Conservation (phyloP, 2,113 vertebrate genomes). For the Nannospalax galili region DNA sequence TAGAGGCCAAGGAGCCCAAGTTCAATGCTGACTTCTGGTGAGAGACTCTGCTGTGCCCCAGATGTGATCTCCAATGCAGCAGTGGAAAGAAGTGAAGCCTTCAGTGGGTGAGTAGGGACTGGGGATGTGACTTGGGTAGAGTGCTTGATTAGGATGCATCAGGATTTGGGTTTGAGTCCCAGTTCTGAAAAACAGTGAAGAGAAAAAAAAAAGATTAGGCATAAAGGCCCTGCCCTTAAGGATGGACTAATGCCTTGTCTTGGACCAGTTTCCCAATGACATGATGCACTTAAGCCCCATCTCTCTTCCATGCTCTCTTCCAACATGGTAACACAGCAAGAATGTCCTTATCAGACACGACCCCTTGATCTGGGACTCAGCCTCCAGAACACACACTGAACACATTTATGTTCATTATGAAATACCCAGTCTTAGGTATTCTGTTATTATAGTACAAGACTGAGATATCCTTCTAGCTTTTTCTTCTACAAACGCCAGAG, state of each 20-base stretch:
- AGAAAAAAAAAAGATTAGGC: background rate
- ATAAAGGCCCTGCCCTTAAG: background rate
- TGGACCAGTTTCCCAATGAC: background rate
- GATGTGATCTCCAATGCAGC: background rate
- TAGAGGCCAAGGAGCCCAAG: background rate
- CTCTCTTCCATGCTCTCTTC: background rate
- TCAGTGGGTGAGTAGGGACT: background rate
- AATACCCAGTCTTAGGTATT: background rate
- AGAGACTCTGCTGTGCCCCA: background rate
- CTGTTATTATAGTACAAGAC: background rate
- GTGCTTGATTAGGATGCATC: background rate
- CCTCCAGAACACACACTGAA: background rate
- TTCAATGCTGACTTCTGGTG: background rate
- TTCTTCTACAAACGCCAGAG: background rate
- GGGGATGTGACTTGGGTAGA: background rate
- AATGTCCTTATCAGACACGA: background rate
- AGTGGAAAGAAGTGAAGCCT: background rate
- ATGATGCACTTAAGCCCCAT: background rate
- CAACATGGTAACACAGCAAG: background rate
- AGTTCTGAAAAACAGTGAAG: background rate
- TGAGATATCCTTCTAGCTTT: background rate
- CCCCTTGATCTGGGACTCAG: background rate
- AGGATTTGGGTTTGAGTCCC: background rate
- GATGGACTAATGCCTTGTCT: background rate
- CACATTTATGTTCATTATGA: background rate